These are phyloP conservation scores for Amazona vittata DNA, from an alignment of 2,113 vertebrate genomes.

Conservation along the genomic window DNA sequence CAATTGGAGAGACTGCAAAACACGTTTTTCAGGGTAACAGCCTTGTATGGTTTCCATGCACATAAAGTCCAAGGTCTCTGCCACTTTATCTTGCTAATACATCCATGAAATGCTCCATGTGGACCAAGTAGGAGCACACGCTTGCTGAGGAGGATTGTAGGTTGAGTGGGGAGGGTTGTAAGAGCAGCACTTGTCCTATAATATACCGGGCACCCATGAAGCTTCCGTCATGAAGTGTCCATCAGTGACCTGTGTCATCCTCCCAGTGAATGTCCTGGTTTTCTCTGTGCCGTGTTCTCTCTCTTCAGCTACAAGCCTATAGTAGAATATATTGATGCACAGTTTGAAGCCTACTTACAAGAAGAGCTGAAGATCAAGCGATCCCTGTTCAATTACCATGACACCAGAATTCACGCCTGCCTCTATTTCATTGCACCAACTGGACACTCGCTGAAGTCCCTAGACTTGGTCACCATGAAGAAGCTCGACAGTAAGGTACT, in stretches of 20 bases:
- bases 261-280: background rate
- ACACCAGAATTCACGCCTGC: constrained; percentile 82
- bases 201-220: fast-evolving
- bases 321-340: constrained; percentile 83
- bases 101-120: fast-evolving
- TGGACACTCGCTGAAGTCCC: constrained; percentile 81
- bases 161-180: fast-evolving
- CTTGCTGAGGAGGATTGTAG: background rate
- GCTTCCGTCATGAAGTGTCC: background rate
- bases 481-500: constrained; percentile 86
- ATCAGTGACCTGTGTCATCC: too few relatives aligned
- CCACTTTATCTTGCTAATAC: fast-evolving
- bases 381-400: constrained; percentile 83
- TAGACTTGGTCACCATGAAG: constrained; percentile 86
- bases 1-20: background rate
- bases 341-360: constrained; percentile 85
- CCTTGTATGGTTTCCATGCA: background rate
- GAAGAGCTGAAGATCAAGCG: constrained; percentile 85
- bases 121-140: fast-evolving
- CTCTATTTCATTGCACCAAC: constrained; percentile 85
- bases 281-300: background rate
- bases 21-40: fast-evolving
- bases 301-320: constrained; percentile 80
- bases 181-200: fast-evolving
- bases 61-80: background rate